Percentiles rank a stretch among this genome's conserved stretches.
Conservation (phyloP, 2,888 invertebrate species). For the Stenurella melanura region DNA sequence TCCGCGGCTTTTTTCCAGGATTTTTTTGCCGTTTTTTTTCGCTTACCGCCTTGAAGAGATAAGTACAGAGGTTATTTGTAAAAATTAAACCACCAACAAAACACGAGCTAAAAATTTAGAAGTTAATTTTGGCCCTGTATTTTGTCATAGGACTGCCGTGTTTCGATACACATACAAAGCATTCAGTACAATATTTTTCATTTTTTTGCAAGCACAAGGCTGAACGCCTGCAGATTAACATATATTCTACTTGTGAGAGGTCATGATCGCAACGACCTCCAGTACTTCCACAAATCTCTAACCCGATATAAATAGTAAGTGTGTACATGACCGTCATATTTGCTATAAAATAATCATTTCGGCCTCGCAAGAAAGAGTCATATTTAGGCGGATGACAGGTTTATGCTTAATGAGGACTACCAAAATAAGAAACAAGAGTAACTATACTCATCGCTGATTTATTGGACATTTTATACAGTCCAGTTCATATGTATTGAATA, state of each 20-base stretch:
- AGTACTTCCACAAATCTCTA: constrained; percentile 1
- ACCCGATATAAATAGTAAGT: not conserved
- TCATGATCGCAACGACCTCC: not conserved
- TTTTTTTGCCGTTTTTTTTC: too few relatives aligned
- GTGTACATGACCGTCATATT: not conserved
- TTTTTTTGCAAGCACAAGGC: not conserved
- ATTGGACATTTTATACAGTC: too few relatives aligned
- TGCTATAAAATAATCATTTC: not conserved
- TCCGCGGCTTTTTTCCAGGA: too few relatives aligned
- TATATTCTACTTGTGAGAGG: not conserved
- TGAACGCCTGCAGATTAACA: not conserved
- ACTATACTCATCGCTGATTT: too few relatives aligned
- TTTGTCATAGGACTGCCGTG: not conserved
- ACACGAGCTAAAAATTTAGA: too few relatives aligned
- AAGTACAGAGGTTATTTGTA: too few relatives aligned
- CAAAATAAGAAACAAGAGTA: too few relatives aligned
- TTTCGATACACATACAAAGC: not conserved
- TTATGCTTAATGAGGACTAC: not conserved
- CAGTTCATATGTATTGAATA: too few relatives aligned
- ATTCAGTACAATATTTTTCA: not conserved
- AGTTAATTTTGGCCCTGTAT: too few relatives aligned
- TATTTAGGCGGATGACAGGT: not conserved
- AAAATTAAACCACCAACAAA: too few relatives aligned
- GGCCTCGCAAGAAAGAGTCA: not conserved
- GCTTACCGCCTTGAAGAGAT: too few relatives aligned